Conservation (phyloP, 2,888 invertebrate species). For the Oscheius sp. region DNA sequence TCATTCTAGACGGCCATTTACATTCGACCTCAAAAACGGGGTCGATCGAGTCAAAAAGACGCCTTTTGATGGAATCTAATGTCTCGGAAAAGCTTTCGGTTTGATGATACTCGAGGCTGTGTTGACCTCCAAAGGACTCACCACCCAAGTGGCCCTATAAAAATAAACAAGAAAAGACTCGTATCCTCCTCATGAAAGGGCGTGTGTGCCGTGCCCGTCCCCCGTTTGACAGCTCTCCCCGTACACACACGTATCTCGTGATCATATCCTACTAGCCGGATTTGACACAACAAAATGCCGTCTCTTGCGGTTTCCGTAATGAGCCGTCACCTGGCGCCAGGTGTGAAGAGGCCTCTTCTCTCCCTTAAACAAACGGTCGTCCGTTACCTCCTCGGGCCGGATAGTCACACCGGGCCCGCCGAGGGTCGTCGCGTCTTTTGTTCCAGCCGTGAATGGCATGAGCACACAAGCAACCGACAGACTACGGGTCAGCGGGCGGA, state of each 20-base stretch:
- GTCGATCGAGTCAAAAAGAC: constrained; percentile 6
- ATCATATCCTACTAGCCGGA: constrained; percentile 1
- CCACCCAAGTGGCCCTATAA: too few relatives aligned
- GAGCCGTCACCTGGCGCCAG: constrained; percentile 20
- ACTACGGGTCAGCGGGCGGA: too few relatives aligned
- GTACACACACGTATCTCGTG: not conserved
- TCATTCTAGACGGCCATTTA: constrained; percentile 3
- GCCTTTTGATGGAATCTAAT: not conserved
- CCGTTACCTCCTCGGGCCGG: not conserved
- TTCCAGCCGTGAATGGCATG: constrained; percentile 20
- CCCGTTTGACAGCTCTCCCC: constrained; percentile 18
- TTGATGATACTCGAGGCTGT: too few relatives aligned
- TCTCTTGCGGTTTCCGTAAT: constrained; percentile 10
- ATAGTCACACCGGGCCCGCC: not conserved
- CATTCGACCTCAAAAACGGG: constrained; percentile 10
- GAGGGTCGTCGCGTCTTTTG: not conserved
- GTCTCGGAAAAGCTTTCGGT: too few relatives aligned
- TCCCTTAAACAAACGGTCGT: constrained; percentile 12
- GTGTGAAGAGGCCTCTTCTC: constrained; percentile 25
- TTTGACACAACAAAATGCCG: not conserved
- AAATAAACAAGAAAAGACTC: too few relatives aligned
- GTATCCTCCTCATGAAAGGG: too few relatives aligned
- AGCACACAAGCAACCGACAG: constrained; percentile 15
- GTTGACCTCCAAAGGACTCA: too few relatives aligned
- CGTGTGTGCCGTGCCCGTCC: constrained; percentile 9